Evolutionary conservation across 2,797 vertebrate species (phyloP).

Genomic region (Alosa sapidissima): DNA sequence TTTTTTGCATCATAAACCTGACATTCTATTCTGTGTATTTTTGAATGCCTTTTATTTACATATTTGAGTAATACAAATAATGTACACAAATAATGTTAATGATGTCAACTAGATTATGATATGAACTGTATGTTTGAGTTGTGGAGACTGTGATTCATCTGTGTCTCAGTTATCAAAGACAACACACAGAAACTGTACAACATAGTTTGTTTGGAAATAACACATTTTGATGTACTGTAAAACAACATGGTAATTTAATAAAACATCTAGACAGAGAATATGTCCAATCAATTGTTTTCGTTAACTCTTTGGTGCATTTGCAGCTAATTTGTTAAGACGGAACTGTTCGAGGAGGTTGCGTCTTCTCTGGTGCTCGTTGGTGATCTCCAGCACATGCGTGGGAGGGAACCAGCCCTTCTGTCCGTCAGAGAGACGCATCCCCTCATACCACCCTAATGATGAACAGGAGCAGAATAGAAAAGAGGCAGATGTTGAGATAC

Average conservation of each 20-base stretch:
- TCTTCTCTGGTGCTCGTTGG: conserved; percentile 85
- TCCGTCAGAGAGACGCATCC: conserved; percentile 78
- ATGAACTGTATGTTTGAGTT: too few species aligned
- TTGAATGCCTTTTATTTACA: conserved; percentile 5
- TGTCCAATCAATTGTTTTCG: not conserved
- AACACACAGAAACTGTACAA: not conserved
- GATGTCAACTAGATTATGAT: too few species aligned
- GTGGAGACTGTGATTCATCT: too few species aligned
- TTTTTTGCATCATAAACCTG: not conserved
- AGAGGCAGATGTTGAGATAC: not conserved
- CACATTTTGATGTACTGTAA: not conserved
- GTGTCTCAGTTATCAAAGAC: too few species aligned
- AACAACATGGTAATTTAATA: not conserved
- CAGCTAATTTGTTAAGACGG: conserved; percentile 77
- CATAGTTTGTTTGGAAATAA: not conserved
- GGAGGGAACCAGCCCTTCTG: conserved; percentile 86
- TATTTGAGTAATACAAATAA: not conserved
- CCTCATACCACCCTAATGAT: conserved; percentile 80
- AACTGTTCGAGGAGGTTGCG: conserved; percentile 84
- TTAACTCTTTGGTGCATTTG: not conserved
- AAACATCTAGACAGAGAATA: not conserved
- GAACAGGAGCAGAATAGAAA: not conserved
- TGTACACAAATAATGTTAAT: not conserved
- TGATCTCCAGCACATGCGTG: conserved; percentile 81
- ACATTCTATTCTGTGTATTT: not conserved